Conservation (phyloP, 2,113 vertebrate species). For the Psilopogon haemacephalus region DNA sequence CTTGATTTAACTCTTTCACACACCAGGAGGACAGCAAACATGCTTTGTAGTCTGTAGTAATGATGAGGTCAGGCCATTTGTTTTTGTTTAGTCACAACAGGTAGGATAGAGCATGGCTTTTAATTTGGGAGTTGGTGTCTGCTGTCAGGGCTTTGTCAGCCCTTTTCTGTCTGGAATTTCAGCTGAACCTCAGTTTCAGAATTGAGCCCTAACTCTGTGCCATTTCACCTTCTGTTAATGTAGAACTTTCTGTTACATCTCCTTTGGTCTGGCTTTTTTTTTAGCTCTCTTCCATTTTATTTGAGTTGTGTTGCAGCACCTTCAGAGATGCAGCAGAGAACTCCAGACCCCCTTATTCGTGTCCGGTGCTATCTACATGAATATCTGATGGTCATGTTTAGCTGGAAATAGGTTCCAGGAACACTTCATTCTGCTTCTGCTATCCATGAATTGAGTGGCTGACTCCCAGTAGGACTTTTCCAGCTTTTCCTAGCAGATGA, state of each 20-base stretch:
- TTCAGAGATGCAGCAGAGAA: neutral
- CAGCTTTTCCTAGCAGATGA: neutral
- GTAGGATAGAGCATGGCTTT: neutral
- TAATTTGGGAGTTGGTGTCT: neutral
- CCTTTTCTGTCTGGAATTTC: neutral
- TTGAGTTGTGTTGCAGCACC: neutral
- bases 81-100: neutral
- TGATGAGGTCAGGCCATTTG: neutral
- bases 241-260: neutral
- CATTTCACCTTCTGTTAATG: neutral
- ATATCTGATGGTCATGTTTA: neutral
- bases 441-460: neutral
- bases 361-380: neutral
- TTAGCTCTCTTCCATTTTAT: accelerated
- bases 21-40: neutral
- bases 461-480: neutral
- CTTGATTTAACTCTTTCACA: neutral
- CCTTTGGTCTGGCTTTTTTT: neutral
- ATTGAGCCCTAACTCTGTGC: neutral
- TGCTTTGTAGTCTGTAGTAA: neutral
- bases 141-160: neutral
- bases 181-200: neutral
- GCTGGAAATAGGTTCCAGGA: neutral
- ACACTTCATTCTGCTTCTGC: neutral
- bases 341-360: neutral